A percentile compares a stretch with the other conserved stretches of the same genome.
Conservation (phyloP, 1,140 invertebrate genomes). For the Gonioctena quinquepunctata region DNA sequence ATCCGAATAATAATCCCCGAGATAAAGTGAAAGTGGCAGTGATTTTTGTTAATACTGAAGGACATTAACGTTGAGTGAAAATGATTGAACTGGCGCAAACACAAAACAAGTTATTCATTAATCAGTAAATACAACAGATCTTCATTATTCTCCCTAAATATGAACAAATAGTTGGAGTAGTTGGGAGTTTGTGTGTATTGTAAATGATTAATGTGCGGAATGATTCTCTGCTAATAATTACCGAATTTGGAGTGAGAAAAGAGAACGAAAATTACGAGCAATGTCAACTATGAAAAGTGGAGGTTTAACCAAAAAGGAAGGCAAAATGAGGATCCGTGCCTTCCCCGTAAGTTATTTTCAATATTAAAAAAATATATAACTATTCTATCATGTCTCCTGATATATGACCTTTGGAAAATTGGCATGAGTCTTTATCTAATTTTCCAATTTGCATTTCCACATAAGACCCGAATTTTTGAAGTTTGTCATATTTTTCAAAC, state of each 20-base stretch:
- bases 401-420: not conserved
- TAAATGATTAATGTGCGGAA: slow-evolving; percentile 11
- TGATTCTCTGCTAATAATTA: slow-evolving; percentile 22
- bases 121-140: not conserved
- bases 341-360: slow-evolving; percentile 85
- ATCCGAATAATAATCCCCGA: too few species aligned
- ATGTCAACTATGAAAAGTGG: slow-evolving; percentile 70
- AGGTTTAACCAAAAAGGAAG: slow-evolving; percentile 82
- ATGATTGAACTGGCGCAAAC: slow-evolving; percentile 15
- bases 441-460: not conserved
- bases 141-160: slow-evolving; percentile 1
- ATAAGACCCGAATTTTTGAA: not conserved
- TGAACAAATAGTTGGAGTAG: slow-evolving; percentile 4
- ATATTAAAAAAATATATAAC: not conserved
- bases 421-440: not conserved
- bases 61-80: slow-evolving; percentile 1
- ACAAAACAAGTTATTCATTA: slow-evolving; percentile 18
- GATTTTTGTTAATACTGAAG: not conserved
- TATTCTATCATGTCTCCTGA: not conserved
- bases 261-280: slow-evolving; percentile 29
- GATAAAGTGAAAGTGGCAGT: slow-evolving; percentile 6
- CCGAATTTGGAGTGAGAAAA: slow-evolving; percentile 35
- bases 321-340: slow-evolving; percentile 95
- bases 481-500: slow-evolving; percentile 7
- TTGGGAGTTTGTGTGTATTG: not conserved